Conservation (phyloP, 2,113 vertebrate species). For the Terrapene triunguis region DNA sequence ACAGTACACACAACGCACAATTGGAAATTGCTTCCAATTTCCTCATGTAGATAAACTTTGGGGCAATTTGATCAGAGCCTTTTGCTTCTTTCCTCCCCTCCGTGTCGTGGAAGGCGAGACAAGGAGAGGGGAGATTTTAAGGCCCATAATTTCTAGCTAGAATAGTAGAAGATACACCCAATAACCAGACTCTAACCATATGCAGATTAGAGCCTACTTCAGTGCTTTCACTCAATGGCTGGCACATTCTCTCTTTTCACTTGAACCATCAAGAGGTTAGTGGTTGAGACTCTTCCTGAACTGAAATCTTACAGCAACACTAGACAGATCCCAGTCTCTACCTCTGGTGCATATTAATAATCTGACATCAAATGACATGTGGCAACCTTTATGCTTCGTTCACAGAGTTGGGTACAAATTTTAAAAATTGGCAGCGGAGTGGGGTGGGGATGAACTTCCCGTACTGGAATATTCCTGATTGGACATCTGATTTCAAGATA, state of each 20-base stretch:
- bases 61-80: background rate
- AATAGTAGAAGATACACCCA: rapidly evolving
- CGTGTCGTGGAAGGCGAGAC: background rate
- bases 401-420: background rate
- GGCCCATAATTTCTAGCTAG: background rate
- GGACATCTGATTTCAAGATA: constrained; percentile 28
- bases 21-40: background rate
- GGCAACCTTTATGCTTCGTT: background rate
- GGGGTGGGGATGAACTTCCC: background rate
- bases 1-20: background rate
- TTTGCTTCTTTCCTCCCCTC: background rate
- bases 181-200: background rate
- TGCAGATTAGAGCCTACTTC: background rate
- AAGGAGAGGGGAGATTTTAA: rapidly evolving
- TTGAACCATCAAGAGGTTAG: background rate
- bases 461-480: constrained; percentile 9
- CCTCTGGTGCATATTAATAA: background rate
- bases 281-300: background rate
- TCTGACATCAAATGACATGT: background rate
- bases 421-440: background rate
- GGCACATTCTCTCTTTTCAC: background rate
- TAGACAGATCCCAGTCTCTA: background rate
- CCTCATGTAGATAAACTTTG: background rate
- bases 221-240: background rate
- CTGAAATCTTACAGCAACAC: background rate